Conservation (phyloP, 1,140 invertebrate species). For the Drosophila melanica region DNA sequence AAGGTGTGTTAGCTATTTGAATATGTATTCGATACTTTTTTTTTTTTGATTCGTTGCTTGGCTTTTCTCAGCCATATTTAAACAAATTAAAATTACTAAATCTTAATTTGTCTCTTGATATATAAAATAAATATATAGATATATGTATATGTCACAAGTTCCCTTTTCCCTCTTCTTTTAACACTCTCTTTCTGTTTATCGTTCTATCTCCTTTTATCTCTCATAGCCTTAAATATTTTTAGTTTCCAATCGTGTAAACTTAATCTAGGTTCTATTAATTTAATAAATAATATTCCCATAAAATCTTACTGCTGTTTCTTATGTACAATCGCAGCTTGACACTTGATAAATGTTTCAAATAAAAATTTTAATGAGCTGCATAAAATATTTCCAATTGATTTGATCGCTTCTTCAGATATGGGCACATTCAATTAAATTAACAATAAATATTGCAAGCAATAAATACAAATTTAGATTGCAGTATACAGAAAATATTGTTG, state of each 20-base stretch:
- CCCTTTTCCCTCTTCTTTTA: background rate
- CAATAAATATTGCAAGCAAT: conserved; percentile 25
- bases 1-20: conserved; percentile 15
- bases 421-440: conserved; percentile 41
- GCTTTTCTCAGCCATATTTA: background rate
- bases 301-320: background rate
- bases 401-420: conserved; percentile 5
- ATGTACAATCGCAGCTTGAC: conserved; percentile 2
- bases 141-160: too few relatives aligned
- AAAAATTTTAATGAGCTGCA: conserved; percentile 34
- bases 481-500: background rate
- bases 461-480: conserved; percentile 8
- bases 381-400: conserved; percentile 27
- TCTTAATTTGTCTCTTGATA: too few relatives aligned
- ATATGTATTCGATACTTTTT: background rate
- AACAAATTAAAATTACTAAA: too few relatives aligned
- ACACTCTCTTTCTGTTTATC: too few relatives aligned
- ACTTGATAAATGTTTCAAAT: conserved; percentile 46
- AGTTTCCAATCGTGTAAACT: too few relatives aligned
- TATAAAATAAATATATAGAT: too few relatives aligned
- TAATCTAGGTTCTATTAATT: background rate
- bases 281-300: too few relatives aligned
- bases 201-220: too few relatives aligned
- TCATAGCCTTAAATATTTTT: too few relatives aligned
- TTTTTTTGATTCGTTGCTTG: background rate